Base-by-base conservation (phyloP, 2,113 vertebrate species). In the Riparia riparia region DNA sequence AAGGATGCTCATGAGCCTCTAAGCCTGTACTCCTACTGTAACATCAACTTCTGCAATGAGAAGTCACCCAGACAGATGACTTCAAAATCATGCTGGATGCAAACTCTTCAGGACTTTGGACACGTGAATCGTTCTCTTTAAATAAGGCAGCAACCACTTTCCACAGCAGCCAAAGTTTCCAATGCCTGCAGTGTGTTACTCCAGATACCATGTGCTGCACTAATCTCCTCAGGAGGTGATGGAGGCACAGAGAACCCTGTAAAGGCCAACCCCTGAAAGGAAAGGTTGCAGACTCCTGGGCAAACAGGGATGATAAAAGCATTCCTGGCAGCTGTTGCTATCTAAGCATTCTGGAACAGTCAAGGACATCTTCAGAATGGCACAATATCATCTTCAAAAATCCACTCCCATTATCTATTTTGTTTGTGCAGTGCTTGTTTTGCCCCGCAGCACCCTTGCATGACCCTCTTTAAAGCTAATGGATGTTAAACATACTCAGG, bases 321-420 rank as follows among this genome's bases (percentile, higher is more conserved):
- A 94, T 96, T 96, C 90, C 92, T 93, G 93, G 79, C 60, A 0
- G 88, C 64, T 83, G 44, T 51, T 88, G 76, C 92, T 96, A 86
- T 96, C 88, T 94, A 92, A 94, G 79, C 60, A 24, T 94, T 90
- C 95, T 95, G 85, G 65, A 92, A 90, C 56, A 88, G 90, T 86
- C 93, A 96, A 97, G 96, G 96, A 96, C 95, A 31, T 95, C 88
- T 96, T 96, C 88, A 96, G 76, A 92, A 93, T 22, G 82, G 68
- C 56, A 91, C 68, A 85, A 64, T 73, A 94, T 81, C 88, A 73
- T 94, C 92, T 94, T 93, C 79, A 93, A 79, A 93, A 96, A 94
- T 63, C 95, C 64, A 60, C 42, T 73, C 84, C 86, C 79, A 42
- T 82, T 95, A 95, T 92, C 87, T 92, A 4, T 65, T 94, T 88